Conservation (phyloP, 2,888 invertebrate genomes). For the Meloe dianella region DNA sequence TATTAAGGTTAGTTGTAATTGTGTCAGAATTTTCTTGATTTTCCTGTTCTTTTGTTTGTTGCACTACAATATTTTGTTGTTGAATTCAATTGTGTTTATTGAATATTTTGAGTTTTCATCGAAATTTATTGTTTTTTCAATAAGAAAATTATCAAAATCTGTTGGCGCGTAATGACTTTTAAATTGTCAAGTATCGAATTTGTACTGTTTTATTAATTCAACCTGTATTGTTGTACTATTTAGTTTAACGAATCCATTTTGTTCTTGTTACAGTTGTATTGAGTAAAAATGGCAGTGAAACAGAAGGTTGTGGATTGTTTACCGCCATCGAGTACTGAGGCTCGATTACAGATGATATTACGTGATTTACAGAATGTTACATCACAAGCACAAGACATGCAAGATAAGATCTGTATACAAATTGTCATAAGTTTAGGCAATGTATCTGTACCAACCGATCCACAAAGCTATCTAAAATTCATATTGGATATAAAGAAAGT, state of each 20-base stretch:
- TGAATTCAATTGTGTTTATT: constrained; percentile 2
- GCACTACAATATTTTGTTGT: constrained; percentile 6
- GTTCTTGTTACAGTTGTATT: not conserved
- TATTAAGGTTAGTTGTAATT: constrained; percentile 31
- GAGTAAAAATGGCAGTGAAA: constrained; percentile 64
- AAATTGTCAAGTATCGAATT: no score
- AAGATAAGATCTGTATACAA: constrained; percentile 62
- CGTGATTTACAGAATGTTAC: constrained; percentile 60
- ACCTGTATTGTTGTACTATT: not conserved
- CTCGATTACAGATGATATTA: constrained; percentile 62
- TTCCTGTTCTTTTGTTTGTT: not conserved
- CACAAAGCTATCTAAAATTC: constrained; percentile 50
- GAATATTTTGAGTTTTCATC: not conserved
- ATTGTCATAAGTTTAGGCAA: constrained; percentile 63
- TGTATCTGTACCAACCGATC: constrained; percentile 51
- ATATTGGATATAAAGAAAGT: constrained; percentile 52
- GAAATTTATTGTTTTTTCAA: not conserved
- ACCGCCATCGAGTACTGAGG: constrained; percentile 53
- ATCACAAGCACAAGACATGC: constrained; percentile 57
- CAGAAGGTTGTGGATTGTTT: constrained; percentile 64
- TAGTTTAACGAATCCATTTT: not conserved
- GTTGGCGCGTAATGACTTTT: constrained; percentile 6
- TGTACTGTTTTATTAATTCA: no score
- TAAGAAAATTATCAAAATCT: constrained; percentile 1
- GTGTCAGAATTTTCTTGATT: constrained; percentile 20